Percentiles rank a stretch among this genome's conserved stretches.
phyloP scores from a whole-genome alignment of 2,797 vertebrate species.

The Chiroxiphia lanceolata region DNA sequence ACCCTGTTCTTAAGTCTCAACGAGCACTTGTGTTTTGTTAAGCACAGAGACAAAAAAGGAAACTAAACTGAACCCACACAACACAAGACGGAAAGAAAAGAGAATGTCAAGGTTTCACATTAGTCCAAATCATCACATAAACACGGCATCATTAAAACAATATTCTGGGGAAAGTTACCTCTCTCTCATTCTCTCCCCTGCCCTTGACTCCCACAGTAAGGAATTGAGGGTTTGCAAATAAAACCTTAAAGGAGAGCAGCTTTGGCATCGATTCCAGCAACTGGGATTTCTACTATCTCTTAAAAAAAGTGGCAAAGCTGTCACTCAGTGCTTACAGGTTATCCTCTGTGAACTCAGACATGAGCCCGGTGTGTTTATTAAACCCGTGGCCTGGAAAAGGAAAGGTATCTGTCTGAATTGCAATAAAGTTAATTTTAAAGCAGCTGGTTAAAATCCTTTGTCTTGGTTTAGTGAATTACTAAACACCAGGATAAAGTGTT shows the following conservation, averaged over 20 bases:
- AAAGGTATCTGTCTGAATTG: constrained; percentile 20
- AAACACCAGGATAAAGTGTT: background rate
- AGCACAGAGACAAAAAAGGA: background rate
- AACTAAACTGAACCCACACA: background rate
- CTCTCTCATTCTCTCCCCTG: background rate
- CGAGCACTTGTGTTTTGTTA: background rate
- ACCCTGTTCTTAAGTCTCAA: background rate
- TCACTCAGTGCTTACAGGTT: constrained; percentile 47
- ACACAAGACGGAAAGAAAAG: background rate
- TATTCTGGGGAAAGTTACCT: background rate
- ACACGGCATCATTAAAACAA: background rate
- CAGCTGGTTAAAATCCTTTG: background rate
- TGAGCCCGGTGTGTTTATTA: constrained; percentile 47
- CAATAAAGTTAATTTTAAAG: constrained; percentile 20
- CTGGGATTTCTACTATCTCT: constrained; percentile 41
- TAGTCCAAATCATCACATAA: background rate
- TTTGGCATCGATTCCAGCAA: constrained; percentile 27
- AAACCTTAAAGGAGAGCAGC: background rate
- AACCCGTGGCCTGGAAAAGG: background rate
- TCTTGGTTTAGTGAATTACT: constrained; percentile 35
- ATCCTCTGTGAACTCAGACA: constrained; percentile 35
- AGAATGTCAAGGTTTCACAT: background rate
- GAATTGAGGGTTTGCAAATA: background rate
- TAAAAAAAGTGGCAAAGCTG: constrained; percentile 31
- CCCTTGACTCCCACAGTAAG: background rate